Evolutionary conservation across 2,888 invertebrate species (phyloP), one percentile per base, ranked within the genome.

Genomic region (Octodonta nipae): DNA sequence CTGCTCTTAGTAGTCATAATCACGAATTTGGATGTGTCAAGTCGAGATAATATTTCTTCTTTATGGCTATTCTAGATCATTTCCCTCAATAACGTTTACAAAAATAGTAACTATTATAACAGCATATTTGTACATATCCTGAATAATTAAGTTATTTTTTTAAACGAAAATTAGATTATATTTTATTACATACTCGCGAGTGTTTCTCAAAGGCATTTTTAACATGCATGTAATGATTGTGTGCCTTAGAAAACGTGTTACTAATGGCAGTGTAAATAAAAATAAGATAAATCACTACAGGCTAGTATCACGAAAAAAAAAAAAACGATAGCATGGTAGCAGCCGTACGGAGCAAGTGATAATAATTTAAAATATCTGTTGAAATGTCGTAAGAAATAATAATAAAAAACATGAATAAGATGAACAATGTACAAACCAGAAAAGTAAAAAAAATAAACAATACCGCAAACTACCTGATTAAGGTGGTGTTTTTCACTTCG

Each of bases 401-500:
- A 26, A 38, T 26, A 40, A 36, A 32, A 30, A 38, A 41, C 34
- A 32, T 37, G 31, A 22, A n/a, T n/a, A 15, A 36, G 29, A 36
- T 16, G 33, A 34, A 33, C 32, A 38, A 40, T 35, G 33, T 38
- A 40, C 40, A 38, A 36, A 20, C 31, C 31, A 38, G 36, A 43
- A 44, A 42, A 36, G 40, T 46, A 42, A 42, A 45, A 47, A 49
- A 45, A 45, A 43, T 40, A 44, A 47, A 48, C 44, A 45, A 42
- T 42, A 50, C 45, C 36, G 36, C 38, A 44, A 40, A 40, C 41
- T 33, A 36, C 38, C 35, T 27, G 36, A 40, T 42, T 45, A 39
- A 43, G 43, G 40, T n/a, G n/a, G n/a, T n/a, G n/a, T n/a, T n/a
- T 43, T 46, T 47, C 48, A 44, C 47, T 42, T n/a, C n/a, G n/a